Conservation (phyloP, 2,113 vertebrate species). For the Gulo gulo region DNA sequence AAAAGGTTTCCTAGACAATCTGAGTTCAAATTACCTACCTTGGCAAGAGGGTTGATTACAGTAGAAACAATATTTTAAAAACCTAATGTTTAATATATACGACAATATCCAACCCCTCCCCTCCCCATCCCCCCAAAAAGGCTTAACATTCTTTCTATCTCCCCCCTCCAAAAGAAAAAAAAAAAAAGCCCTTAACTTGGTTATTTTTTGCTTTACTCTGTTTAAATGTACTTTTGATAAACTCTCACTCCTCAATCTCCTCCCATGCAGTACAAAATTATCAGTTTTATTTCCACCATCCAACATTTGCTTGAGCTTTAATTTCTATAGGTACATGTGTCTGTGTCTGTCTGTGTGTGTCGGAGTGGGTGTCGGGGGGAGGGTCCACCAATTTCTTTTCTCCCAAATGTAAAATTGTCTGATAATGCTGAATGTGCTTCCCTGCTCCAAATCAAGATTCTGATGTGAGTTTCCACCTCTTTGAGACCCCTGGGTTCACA, state of each 20-base stretch:
- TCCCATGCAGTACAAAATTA: not conserved
- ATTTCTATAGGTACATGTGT: not conserved
- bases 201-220: slow-evolving; percentile 13
- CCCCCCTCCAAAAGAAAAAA: not conserved
- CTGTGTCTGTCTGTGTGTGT: not conserved
- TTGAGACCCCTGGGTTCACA: not conserved
- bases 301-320: not conserved
- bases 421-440: not conserved
- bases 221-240: not conserved
- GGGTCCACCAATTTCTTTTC: not conserved
- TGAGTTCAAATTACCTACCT: not conserved
- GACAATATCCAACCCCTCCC: not conserved
- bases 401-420: not conserved
- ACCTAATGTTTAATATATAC: not conserved
- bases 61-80: not conserved
- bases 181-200: not conserved
- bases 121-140: not conserved
- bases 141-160: not conserved
- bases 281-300: not conserved
- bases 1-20: not conserved
- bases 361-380: not conserved
- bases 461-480: not conserved
- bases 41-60: not conserved
- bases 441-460: not conserved
- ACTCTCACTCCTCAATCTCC: not conserved